phyloP scores from a whole-genome alignment of 2,797 vertebrate genomes.

The Stomatorhinus walkeri region DNA sequence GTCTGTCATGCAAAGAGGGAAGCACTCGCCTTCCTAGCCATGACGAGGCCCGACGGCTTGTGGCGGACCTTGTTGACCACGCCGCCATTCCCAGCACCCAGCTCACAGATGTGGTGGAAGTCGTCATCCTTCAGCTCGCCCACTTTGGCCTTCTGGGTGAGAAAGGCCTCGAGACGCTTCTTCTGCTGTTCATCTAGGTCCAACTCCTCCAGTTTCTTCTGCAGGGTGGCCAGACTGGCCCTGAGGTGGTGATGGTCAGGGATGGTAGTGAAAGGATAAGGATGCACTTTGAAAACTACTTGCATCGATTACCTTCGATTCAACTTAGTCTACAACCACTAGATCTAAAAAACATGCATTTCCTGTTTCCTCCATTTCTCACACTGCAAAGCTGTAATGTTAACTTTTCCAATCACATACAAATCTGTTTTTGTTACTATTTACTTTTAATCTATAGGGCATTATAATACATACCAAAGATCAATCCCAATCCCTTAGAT shows the following conservation, averaged over 20 bases:
- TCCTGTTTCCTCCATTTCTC: not conserved
- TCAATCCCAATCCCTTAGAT: not conserved
- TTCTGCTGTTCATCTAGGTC: slow-evolving; percentile 92
- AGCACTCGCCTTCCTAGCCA: slow-evolving; percentile 72
- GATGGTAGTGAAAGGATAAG: slow-evolving; percentile 45
- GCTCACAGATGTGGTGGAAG: slow-evolving; percentile 85
- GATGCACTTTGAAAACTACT: not conserved
- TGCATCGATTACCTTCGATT: not conserved
- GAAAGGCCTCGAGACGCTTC: slow-evolving; percentile 89
- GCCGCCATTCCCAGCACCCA: slow-evolving; percentile 90
- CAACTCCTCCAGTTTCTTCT: slow-evolving; percentile 89
- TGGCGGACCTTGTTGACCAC: slow-evolving; percentile 97
- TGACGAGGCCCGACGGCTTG: slow-evolving; percentile 79
- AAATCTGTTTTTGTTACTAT: not conserved
- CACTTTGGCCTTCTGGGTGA: slow-evolving; percentile 94
- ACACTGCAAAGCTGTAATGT: not conserved
- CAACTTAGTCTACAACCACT: not conserved
- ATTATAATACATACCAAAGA: not conserved
- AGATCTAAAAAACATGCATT: not conserved
- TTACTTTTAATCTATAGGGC: not conserved
- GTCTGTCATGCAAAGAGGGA: not conserved
- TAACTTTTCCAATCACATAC: not conserved
- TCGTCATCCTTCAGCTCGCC: slow-evolving; percentile 95
- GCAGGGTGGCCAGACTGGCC: slow-evolving; percentile 85
- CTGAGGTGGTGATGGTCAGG: slow-evolving; percentile 44